phyloP scores from a whole-genome alignment of 2,797 vertebrate genomes.

The Merluccius polli region DNA sequence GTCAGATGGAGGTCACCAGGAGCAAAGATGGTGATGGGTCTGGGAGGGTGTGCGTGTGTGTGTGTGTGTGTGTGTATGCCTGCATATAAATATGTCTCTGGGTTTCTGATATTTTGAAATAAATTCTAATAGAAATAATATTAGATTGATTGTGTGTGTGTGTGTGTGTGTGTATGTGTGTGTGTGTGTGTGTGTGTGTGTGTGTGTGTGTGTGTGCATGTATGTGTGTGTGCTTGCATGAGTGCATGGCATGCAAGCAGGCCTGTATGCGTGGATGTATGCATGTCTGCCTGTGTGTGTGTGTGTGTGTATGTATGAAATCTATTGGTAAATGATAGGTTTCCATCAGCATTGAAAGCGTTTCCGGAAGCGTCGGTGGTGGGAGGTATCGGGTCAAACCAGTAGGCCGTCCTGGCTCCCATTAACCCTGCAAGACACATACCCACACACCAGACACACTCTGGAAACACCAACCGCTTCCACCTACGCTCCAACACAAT shows the following conservation, averaged over 20 bases:
- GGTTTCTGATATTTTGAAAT: too few species aligned
- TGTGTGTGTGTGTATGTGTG: background rate
- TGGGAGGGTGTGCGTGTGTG: background rate
- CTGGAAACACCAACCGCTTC: background rate
- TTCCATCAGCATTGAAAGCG: background rate
- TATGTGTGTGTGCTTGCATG: too few species aligned
- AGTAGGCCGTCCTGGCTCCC: background rate
- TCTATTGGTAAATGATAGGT: background rate
- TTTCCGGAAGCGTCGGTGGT: background rate
- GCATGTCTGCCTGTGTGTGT: too few species aligned
- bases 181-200: background rate
- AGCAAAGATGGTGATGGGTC: background rate
- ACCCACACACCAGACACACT: background rate
- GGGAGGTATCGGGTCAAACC: background rate
- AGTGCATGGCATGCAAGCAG: too few species aligned
- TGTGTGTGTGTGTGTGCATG: background rate
- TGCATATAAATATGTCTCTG: too few species aligned
- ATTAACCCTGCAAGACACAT: background rate
- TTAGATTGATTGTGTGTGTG: background rate
- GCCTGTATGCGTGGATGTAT: too few species aligned
- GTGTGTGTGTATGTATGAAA: background rate
- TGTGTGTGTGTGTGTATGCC: background rate
- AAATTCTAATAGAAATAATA: too few species aligned
- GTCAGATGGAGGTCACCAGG: too few species aligned
- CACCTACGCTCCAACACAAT: background rate